Evolutionary conservation across 2,888 invertebrate genomes (phyloP).

Genomic region (Imbricaverruca yamaguchii): DNA sequence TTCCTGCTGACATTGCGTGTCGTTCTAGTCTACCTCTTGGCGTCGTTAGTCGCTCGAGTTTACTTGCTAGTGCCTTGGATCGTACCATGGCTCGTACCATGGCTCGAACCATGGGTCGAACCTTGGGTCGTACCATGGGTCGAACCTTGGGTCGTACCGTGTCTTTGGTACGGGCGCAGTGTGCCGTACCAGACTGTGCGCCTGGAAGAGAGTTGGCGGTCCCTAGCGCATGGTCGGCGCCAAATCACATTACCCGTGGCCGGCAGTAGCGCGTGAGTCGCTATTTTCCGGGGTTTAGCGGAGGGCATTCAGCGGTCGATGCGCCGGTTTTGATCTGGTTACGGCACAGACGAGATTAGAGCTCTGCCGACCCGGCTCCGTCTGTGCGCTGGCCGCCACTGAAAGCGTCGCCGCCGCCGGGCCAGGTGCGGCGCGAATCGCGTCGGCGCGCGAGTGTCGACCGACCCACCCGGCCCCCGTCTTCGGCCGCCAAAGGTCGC

Average conservation of each 20-base stretch:
- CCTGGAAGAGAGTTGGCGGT: not conserved
- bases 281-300: not conserved
- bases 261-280: not conserved
- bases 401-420: conserved; percentile 4
- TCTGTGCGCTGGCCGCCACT: not conserved
- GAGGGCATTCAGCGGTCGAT: not conserved
- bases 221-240: not conserved
- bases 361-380: not conserved
- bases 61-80: too few species aligned
- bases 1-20: too few species aligned
- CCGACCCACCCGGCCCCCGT: not conserved
- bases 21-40: too few species aligned
- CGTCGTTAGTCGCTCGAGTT: too few species aligned
- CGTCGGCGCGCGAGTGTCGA: too few species aligned
- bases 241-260: not conserved
- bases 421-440: not conserved
- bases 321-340: conserved; percentile 9
- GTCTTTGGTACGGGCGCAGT: too few species aligned
- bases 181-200: too few species aligned
- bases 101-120: too few species aligned
- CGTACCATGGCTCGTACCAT: too few species aligned
- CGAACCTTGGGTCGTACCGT: too few species aligned
- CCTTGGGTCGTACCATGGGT: too few species aligned
- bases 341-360: not conserved
- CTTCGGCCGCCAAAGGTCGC: not conserved